Evolutionary conservation across 2,113 vertebrate species (phyloP).

Genomic region (Clinocottus analis): DNA sequence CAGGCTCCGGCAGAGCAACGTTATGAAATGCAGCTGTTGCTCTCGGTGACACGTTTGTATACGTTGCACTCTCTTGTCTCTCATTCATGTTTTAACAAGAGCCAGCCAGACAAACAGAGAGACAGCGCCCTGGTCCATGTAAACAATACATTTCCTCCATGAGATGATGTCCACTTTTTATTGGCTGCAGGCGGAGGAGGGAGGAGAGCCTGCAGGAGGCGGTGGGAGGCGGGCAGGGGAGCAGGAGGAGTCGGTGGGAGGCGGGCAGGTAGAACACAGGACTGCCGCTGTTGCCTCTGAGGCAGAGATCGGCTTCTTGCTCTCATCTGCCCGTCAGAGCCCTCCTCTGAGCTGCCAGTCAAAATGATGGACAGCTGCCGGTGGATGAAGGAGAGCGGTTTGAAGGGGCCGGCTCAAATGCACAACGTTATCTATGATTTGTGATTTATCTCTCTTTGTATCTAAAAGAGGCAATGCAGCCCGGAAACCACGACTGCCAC

Average conservation of each 20-base stretch:
- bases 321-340: slow-evolving; percentile 80
- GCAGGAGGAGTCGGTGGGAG: slow-evolving; percentile 65
- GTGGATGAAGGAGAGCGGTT: slow-evolving; percentile 51
- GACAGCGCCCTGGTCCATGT: slow-evolving; percentile 1
- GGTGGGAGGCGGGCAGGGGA: slow-evolving; percentile 58
- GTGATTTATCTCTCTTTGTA: slow-evolving; percentile 29
- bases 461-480: slow-evolving; percentile 8
- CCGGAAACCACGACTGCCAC: not conserved
- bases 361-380: slow-evolving; percentile 71
- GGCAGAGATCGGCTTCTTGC: slow-evolving; percentile 76
- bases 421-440: slow-evolving; percentile 32
- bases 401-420: slow-evolving; percentile 42
- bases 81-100: slow-evolving; percentile 31
- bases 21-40: slow-evolving; percentile 24
- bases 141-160: slow-evolving; percentile 42
- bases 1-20: not conserved
- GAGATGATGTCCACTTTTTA: slow-evolving; percentile 49
- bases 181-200: slow-evolving; percentile 52
- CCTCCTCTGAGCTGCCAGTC: slow-evolving; percentile 76
- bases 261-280: slow-evolving; percentile 77
- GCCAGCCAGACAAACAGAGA: slow-evolving; percentile 12
- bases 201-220: slow-evolving; percentile 53
- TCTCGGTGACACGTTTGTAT: slow-evolving; percentile 28
- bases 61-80: slow-evolving; percentile 5
- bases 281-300: slow-evolving; percentile 79